Base-by-base conservation (phyloP, 1,140 invertebrate genomes). In the Palaemon carinicauda region DNA sequence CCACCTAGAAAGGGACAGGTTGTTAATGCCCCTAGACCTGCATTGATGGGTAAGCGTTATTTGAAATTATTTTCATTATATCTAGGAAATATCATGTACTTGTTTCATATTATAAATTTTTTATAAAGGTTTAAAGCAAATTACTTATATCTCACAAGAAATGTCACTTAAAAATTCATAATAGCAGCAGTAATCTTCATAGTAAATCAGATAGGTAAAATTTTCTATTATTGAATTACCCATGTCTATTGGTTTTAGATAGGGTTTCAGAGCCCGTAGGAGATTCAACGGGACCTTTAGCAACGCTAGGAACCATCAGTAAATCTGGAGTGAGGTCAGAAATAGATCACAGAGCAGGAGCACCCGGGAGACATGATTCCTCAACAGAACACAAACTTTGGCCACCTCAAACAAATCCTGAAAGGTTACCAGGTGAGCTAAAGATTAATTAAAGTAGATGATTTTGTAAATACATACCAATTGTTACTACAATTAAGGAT, bases 1-100 rank as follows among this genome's bases (percentile, higher is more conserved):
- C 10, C 41, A 50, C 73, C 73, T 50, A 54, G 82, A 3, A 56
- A 78, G 14, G 84, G 84, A 12, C 84, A 80, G 19, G 84, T 86
- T 10, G 69, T 80, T 12, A 80, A 86, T 21, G 84, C 77, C 1
- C 84, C 84, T 1, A 80, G 77, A 2, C 84, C 84, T 4, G 60
- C 69, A n/a, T 31, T 74, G 41, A 71, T 78, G 69, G 84, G 84
- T 86, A 86, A 5, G 29, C 10, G 10, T 24, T n/a, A 21, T 14
- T 52, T n/a, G n/a, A n/a, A n/a, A 52, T 21, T n/a, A 1, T 17
- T 65, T 14, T n/a, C 60, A 24, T 27, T 3, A 9, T 41, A 41
- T 41, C 41, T 41, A 5, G 7, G 7, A 41, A 41, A 4, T 4
- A 41, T 41, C 41, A 41, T 9, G 41, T 41, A 41, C 12, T 41